A percentile compares a stretch with the other conserved stretches of the same genome.
These are phyloP conservation scores for Frankliniella fusca DNA, from an alignment of 2,888 invertebrate species.

Conservation along the genomic window DNA sequence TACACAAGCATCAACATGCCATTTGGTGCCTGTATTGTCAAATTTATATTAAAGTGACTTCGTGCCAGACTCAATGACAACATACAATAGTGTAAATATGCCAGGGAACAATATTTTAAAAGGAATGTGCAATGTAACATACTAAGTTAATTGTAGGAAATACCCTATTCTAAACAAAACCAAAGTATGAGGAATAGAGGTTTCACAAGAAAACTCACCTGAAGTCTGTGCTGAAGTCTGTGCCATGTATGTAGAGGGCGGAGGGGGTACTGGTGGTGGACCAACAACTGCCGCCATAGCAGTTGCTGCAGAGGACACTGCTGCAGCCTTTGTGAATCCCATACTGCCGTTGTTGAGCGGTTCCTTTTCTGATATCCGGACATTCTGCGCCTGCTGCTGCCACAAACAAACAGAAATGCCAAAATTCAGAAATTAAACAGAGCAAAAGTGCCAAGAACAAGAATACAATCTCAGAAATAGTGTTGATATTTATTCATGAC, in stretches of 20 bases:
- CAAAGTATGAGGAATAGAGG: not conserved
- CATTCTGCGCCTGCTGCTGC: not conserved
- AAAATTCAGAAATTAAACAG: too few relatives aligned
- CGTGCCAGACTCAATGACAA: not conserved
- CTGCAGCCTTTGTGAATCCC: not conserved
- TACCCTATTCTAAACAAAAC: not conserved
- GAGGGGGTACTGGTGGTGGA: constrained; percentile 63
- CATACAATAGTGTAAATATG: not conserved
- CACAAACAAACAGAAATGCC: not conserved
- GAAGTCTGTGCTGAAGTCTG: not conserved
- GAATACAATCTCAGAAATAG: too few relatives aligned
- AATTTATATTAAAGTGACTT: not conserved
- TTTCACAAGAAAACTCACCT: not conserved
- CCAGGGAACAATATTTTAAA: not conserved
- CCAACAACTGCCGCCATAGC: constrained; percentile 43
- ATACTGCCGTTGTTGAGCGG: not conserved
- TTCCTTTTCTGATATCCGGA: not conserved
- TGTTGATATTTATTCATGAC: too few relatives aligned
- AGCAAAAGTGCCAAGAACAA: too few relatives aligned
- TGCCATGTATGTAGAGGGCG: constrained; percentile 56
- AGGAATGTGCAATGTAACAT: not conserved
- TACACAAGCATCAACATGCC: constrained; percentile 36
- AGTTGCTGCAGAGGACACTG: constrained; percentile 40
- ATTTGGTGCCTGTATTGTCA: constrained; percentile 11
- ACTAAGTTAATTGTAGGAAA: not conserved